phyloP scores from a whole-genome alignment of 2,113 vertebrate species.

The Urocynchramus pylzowi region DNA sequence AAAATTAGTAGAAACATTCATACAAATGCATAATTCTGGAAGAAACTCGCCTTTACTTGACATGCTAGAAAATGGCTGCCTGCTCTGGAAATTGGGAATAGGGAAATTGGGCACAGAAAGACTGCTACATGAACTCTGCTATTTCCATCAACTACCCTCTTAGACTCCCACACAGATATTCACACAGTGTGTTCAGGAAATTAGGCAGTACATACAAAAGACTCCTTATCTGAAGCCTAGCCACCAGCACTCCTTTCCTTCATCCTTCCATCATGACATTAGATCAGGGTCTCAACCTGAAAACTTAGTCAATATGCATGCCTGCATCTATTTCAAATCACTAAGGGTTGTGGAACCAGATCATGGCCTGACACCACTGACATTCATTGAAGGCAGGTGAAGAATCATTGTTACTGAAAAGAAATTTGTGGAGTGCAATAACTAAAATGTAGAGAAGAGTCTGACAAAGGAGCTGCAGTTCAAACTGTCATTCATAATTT shows the following conservation, averaged over 20 bases:
- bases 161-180: background rate
- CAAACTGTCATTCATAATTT: background rate
- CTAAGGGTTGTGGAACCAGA: background rate
- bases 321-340: background rate
- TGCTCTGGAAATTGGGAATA: background rate
- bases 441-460: background rate
- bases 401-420: background rate
- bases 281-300: background rate
- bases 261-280: background rate
- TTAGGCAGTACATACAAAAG: background rate
- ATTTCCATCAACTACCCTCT: background rate
- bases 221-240: background rate
- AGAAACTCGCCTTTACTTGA: background rate
- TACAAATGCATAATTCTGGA: background rate
- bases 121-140: background rate
- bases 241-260: background rate
- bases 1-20: background rate
- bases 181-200: background rate
- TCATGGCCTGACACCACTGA: background rate
- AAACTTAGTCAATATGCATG: background rate
- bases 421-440: background rate
- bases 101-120: background rate
- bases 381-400: background rate
- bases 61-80: background rate
- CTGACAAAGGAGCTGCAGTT: background rate